Evolutionary conservation across 2,113 vertebrate species (phyloP), one percentile per base, ranked within the genome.

Genomic region (Thermophis baileyi): DNA sequence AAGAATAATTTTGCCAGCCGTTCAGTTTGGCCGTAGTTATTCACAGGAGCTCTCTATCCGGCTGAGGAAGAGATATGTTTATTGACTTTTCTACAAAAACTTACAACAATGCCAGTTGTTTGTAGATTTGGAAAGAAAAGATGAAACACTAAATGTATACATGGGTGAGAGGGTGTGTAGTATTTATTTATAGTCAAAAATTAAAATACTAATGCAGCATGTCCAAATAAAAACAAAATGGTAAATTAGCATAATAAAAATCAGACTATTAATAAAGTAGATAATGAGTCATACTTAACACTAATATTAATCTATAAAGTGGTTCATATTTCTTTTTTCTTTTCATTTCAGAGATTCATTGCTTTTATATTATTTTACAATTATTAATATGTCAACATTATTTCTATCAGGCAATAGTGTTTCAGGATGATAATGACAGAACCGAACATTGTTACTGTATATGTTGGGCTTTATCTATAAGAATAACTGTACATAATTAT

Each of bases 11-110:
- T 92, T 93, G 88, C 92, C 87, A 88, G 92, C 90, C 51, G 92
- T 94, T 95, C 87, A 7, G 44, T 88, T 88, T 93, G n/a, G 93
- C 90, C 18, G 92, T 85, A 93, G 96, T 63, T 94, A 89, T 96
- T 88, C 96, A 94, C 86, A 95, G 94, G 94, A 95, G 89, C 57
- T 55, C 0, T 94, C 90, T 95, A 93, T 93, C 95, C 96, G 96
- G 93, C 94, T 95, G 57, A 94, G 18, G 2, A 93, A 93, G 87
- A 96, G 95, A 96, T 63, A 47, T 47, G 94, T 95, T 54, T 93
- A 94, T 94, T 95, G 95, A 94, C 92, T 94, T 93, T 95, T 96
- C 95, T 92, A 96, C 95, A 96, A 95, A 96, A 96, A 85, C 20
- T 53, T 51, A 53, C 27, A 87, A 30, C 47, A 87, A 87, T 50